phyloP scores from a whole-genome alignment of 2,113 vertebrate genomes.

The Pachypanchax playfairii region DNA sequence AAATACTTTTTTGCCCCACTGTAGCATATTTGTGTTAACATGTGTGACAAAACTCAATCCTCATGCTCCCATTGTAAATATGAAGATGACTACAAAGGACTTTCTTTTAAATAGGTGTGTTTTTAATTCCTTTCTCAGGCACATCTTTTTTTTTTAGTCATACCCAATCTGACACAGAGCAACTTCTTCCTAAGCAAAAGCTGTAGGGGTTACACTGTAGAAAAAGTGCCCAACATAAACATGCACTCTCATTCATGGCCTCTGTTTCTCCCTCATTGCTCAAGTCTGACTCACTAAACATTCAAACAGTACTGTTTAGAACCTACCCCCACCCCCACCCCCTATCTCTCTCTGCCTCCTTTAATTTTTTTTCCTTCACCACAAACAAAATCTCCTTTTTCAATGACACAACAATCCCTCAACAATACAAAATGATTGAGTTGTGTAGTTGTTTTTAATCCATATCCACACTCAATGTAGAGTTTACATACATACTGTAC shows the following conservation, averaged over 20 bases:
- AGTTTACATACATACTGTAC: conserved; percentile 11
- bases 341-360: background rate
- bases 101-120: conserved; percentile 27
- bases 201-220: conserved; percentile 64
- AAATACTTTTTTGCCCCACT: no score
- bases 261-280: conserved; percentile 78
- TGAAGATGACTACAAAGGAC: conserved; percentile 43
- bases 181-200: conserved; percentile 54
- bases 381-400: conserved; percentile 39
- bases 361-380: conserved; percentile 6
- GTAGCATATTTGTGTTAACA: conserved; percentile 26
- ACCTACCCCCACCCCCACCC: no score
- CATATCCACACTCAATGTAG: conserved; percentile 8
- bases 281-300: conserved; percentile 73
- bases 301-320: conserved; percentile 58
- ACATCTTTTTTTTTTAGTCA: conserved; percentile 53
- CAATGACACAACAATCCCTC: conserved; percentile 48
- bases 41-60: conserved; percentile 37
- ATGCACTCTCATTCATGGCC: conserved; percentile 73
- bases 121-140: conserved; percentile 51
- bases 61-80: conserved; percentile 48
- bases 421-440: no score
- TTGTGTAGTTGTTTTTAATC: conserved; percentile 28
- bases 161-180: conserved; percentile 41
- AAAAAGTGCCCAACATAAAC: conserved; percentile 74